These are phyloP conservation scores for Argentina silus DNA, from an alignment of 2,797 vertebrate species.

Conservation along the genomic window DNA sequence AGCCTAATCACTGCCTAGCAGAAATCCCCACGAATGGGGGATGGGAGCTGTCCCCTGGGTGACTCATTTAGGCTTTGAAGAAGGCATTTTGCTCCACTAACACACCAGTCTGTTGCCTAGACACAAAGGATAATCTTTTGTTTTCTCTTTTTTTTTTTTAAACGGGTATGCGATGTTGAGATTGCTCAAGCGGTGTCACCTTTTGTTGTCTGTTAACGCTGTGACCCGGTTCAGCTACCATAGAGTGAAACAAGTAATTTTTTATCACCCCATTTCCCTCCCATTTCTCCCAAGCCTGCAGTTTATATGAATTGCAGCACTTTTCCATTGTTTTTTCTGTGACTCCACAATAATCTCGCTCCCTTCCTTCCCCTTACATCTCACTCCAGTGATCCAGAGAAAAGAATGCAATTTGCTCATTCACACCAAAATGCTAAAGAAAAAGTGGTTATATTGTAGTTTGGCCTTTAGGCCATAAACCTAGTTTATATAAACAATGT, in stretches of 20 bases:
- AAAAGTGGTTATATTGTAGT: not conserved
- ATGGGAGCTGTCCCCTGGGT: constrained; percentile 52
- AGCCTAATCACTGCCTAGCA: constrained; percentile 70
- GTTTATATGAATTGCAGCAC: constrained; percentile 56
- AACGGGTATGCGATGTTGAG: constrained; percentile 29
- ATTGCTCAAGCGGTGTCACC: constrained; percentile 19
- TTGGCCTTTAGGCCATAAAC: too few species aligned
- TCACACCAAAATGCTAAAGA: not conserved
- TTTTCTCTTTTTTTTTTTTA: constrained; percentile 15
- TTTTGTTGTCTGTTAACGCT: constrained; percentile 20
- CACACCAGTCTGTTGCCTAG: constrained; percentile 38
- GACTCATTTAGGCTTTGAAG: constrained; percentile 67
- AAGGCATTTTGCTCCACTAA: constrained; percentile 51
- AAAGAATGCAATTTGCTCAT: constrained; percentile 30
- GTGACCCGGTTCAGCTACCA: constrained; percentile 34
- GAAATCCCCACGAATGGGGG: constrained; percentile 68
- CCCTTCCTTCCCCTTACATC: constrained; percentile 70
- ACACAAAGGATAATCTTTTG: constrained; percentile 40
- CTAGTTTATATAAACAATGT: not conserved
- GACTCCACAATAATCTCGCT: constrained; percentile 63
- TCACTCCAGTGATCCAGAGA: constrained; percentile 6
- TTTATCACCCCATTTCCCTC: constrained; percentile 52
- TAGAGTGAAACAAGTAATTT: constrained; percentile 38
- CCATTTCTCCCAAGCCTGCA: constrained; percentile 58
- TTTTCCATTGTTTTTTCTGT: constrained; percentile 74